Percentiles rank a stretch among this genome's conserved stretches.
Conservation (phyloP, 1,140 invertebrate genomes). For the Bombus cullumanus region DNA sequence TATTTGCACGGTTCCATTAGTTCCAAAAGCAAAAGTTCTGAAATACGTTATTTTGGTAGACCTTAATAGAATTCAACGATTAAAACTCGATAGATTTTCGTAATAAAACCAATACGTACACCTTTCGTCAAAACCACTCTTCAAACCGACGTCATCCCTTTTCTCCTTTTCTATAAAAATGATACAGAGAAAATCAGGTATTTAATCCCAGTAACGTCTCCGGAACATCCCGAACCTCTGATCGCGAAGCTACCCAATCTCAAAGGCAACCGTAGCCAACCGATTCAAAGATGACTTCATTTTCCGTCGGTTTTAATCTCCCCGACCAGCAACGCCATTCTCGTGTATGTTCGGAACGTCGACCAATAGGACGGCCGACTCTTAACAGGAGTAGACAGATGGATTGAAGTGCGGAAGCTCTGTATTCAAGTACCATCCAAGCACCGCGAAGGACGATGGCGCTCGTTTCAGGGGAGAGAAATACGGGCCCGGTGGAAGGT, state of each 20-base stretch:
- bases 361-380: slow-evolving; percentile 56
- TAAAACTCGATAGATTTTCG: neutral
- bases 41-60: neutral
- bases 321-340: neutral
- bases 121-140: no score
- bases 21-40: neutral
- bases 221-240: neutral
- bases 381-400: slow-evolving; percentile 76
- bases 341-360: slow-evolving; percentile 46
- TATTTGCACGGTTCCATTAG: neutral
- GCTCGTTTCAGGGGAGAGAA: slow-evolving; percentile 49
- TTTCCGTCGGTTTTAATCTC: slow-evolving; percentile 58
- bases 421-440: slow-evolving; percentile 74
- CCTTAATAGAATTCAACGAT: neutral
- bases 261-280: no score
- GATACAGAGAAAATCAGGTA: neutral
- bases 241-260: neutral
- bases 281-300: slow-evolving; percentile 44
- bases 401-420: slow-evolving; percentile 75
- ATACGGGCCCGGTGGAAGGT: slow-evolving; percentile 42
- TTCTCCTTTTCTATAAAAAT: no score
- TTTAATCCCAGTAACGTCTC: neutral
- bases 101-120: neutral
- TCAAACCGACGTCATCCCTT: no score
- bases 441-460: slow-evolving; percentile 54